Percentiles rank a stretch among this genome's conserved stretches.
These are phyloP conservation scores for Lerista edwardsae DNA, from an alignment of 2,797 vertebrate genomes.

Conservation along the genomic window DNA sequence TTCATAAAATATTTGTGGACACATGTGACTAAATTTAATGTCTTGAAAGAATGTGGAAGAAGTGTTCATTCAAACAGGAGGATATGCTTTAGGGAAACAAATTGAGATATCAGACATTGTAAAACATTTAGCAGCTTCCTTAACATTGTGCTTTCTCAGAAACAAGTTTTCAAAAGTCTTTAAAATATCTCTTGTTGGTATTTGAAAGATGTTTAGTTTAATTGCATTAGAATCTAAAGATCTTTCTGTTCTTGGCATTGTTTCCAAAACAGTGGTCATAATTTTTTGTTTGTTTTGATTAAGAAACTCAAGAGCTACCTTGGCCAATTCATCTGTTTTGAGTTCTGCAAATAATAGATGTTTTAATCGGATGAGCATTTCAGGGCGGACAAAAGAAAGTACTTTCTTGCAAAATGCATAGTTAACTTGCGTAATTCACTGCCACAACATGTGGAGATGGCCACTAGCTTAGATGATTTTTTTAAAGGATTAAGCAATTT, in stretches of 20 bases:
- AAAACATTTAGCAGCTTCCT: constrained; percentile 22
- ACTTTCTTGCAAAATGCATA: background rate
- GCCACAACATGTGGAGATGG: background rate
- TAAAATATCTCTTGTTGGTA: background rate
- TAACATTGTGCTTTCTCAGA: background rate
- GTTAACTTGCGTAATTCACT: background rate
- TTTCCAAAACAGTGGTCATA: constrained; percentile 70
- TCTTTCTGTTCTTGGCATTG: constrained; percentile 62
- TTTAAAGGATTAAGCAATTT: background rate
- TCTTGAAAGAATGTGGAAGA: background rate
- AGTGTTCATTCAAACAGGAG: background rate
- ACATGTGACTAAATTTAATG: background rate
- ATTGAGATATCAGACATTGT: background rate
- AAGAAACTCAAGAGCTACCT: constrained; percentile 30
- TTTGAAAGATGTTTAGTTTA: constrained; percentile 34
- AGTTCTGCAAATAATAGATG: constrained; percentile 40
- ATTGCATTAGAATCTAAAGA: constrained; percentile 38
- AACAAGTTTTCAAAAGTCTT: background rate
- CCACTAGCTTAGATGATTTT: background rate
- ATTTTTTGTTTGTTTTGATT: constrained; percentile 70
- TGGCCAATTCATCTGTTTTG: constrained; percentile 49
- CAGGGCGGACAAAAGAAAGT: background rate
- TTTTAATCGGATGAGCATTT: constrained; percentile 30
- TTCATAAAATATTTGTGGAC: background rate
- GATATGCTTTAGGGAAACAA: background rate